phyloP scores from a whole-genome alignment of 2,113 vertebrate species.

The Fregata magnificens region DNA sequence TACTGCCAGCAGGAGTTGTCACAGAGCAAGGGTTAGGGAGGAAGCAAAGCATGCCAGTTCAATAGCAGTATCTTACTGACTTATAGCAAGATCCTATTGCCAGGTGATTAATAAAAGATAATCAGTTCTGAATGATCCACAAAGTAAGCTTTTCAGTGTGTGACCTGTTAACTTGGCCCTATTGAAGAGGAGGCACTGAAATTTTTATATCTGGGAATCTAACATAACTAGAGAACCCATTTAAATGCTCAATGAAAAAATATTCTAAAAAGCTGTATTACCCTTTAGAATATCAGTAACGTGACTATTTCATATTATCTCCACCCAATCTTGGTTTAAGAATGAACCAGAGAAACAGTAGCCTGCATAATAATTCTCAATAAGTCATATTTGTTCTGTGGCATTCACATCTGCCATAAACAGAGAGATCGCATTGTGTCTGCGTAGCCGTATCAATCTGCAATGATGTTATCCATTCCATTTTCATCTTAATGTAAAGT shows the following conservation, averaged over 20 bases:
- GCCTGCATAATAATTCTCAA: not conserved
- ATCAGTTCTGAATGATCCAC: not conserved
- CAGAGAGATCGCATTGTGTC: not conserved
- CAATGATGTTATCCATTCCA: not conserved
- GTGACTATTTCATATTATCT: not conserved
- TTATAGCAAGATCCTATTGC: not conserved
- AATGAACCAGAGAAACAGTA: not conserved
- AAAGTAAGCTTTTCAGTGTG: conserved; percentile 14
- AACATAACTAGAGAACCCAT: not conserved
- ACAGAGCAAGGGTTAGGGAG: not conserved
- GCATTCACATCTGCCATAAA: not conserved
- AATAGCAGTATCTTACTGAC: not conserved
- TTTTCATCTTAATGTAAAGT: not conserved
- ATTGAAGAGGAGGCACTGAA: not conserved
- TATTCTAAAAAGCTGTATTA: not conserved
- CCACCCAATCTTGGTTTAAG: not conserved
- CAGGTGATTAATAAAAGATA: not conserved
- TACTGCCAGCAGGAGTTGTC: not conserved
- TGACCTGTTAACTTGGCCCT: not conserved
- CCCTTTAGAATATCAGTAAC: not conserved
- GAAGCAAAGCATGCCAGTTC: conserved; percentile 25
- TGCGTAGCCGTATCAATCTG: not conserved
- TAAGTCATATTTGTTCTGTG: not conserved
- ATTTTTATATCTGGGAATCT: not conserved
- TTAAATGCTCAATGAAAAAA: not conserved